These are phyloP conservation scores for Oreonectes daqikongensis DNA, from an alignment of 2,797 vertebrate species.

Conservation along the genomic window DNA sequence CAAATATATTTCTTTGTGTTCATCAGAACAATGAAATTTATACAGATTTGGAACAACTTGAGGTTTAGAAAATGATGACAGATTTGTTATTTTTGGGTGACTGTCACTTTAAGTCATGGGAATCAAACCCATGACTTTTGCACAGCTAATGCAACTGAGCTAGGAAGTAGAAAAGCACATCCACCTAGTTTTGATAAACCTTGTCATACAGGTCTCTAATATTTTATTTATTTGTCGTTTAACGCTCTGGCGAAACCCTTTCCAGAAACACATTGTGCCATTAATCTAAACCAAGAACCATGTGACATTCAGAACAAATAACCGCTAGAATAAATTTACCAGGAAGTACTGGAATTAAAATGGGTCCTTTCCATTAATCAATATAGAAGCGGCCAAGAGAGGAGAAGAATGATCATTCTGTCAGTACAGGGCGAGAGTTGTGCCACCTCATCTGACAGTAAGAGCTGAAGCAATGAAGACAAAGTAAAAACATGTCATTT, in stretches of 20 bases:
- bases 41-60: too few relatives aligned
- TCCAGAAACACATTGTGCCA: slow-evolving; percentile 47
- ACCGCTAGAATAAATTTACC: slow-evolving; percentile 54
- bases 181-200: neutral
- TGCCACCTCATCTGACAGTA: slow-evolving; percentile 20
- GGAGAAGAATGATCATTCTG: slow-evolving; percentile 53
- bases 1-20: too few relatives aligned
- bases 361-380: slow-evolving; percentile 64
- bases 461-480: neutral
- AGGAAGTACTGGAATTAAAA: slow-evolving; percentile 66
- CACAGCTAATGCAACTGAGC: too few relatives aligned
- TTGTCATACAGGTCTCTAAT: neutral
- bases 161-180: neutral
- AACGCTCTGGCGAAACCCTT: slow-evolving; percentile 12
- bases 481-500: neutral
- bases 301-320: slow-evolving; percentile 59
- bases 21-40: too few relatives aligned
- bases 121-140: too few relatives aligned
- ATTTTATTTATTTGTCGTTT: neutral
- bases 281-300: slow-evolving; percentile 60
- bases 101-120: too few relatives aligned
- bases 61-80: too few relatives aligned
- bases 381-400: slow-evolving; percentile 58
- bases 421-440: slow-evolving; percentile 35
- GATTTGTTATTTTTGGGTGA: too few relatives aligned